Conservation (phyloP, 2,113 vertebrate species). For the Podocnemis expansa region DNA sequence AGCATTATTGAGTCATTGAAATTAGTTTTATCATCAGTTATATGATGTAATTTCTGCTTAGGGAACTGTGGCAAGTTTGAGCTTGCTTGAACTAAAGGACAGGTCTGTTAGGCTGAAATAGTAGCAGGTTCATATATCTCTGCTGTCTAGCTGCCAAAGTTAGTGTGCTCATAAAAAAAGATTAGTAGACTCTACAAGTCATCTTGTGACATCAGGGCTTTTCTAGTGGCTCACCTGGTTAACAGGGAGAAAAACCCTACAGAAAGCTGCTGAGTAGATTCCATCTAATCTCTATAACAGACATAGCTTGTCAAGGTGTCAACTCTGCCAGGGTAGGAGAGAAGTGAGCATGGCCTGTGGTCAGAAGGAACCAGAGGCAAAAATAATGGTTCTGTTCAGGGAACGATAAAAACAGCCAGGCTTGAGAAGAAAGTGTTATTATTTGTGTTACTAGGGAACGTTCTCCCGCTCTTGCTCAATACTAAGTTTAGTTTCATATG, state of each 20-base stretch:
- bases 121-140: not conserved
- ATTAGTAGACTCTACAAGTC: not conserved
- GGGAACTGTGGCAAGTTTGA: not conserved
- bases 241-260: not conserved
- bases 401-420: not conserved
- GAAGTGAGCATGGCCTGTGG: not conserved
- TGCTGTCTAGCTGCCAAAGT: not conserved
- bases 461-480: too few species aligned
- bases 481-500: rapidly evolving
- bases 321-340: not conserved
- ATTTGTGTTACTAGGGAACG: rapidly evolving
- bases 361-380: not conserved
- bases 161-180: not conserved
- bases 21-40: rapidly evolving
- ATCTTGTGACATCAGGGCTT: rapidly evolving
- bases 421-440: not conserved
- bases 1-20: rapidly evolving
- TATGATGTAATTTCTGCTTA: rapidly evolving
- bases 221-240: not conserved
- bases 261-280: rapidly evolving
- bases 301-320: not conserved
- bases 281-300: rapidly evolving
- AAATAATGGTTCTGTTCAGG: not conserved
- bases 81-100: not conserved
- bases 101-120: not conserved